These are phyloP conservation scores for Malurus alboscapulatus DNA, from an alignment of 2,113 vertebrate species.

Conservation along the genomic window DNA sequence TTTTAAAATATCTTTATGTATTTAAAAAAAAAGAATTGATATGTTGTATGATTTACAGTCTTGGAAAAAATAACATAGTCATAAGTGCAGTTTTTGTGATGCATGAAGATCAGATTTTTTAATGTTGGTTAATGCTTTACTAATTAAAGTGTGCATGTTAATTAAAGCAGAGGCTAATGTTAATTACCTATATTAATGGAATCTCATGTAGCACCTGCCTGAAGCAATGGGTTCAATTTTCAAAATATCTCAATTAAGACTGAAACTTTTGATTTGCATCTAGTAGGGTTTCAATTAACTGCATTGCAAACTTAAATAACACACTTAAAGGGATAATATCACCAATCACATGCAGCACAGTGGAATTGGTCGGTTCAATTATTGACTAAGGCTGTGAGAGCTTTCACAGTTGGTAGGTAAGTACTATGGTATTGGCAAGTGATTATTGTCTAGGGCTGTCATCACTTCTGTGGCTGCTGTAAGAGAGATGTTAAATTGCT, in stretches of 20 bases:
- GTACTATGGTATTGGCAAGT: conserved; percentile 37
- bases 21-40: conserved; percentile 58
- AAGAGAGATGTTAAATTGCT: conserved; percentile 53
- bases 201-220: conserved; percentile 95
- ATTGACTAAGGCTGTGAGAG: conserved; percentile 52
- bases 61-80: conserved; percentile 78
- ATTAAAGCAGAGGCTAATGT: conserved; percentile 97
- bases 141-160: conserved; percentile 98
- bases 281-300: conserved; percentile 85
- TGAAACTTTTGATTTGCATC: conserved; percentile 87
- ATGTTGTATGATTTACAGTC: conserved; percentile 74
- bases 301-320: conserved; percentile 83
- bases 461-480: conserved; percentile 27
- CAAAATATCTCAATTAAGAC: conserved; percentile 94
- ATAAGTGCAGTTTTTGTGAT: conserved; percentile 80
- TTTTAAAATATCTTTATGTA: conserved; percentile 29
- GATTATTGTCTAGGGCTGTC: conserved; percentile 47
- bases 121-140: conserved; percentile 93
- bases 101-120: conserved; percentile 92
- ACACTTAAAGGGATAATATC: conserved; percentile 81
- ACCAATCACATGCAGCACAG: conserved; percentile 73
- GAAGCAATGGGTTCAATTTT: conserved; percentile 92
- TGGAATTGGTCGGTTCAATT: conserved; percentile 67
- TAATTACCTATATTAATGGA: conserved; percentile 98
- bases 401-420: conserved; percentile 58